Conservation (phyloP, 2,113 vertebrate genomes). For the Siphamia tubifer region DNA sequence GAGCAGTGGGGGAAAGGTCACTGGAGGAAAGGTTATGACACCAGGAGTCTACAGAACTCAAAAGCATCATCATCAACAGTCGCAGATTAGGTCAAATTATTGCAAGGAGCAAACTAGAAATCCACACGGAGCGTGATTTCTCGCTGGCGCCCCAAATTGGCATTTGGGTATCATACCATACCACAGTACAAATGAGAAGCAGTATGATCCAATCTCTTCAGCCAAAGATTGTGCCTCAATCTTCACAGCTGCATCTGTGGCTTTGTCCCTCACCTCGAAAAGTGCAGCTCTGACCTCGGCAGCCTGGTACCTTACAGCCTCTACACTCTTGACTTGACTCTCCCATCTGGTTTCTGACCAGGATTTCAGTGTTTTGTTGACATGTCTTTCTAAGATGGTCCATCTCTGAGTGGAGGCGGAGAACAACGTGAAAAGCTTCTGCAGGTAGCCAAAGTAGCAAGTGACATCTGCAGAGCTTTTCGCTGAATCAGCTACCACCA, state of each 20-base stretch:
- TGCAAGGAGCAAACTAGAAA: too few species aligned
- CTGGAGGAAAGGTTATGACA: too few species aligned
- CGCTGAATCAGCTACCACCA: constrained; percentile 18
- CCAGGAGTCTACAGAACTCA: too few species aligned
- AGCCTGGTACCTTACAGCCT: neutral
- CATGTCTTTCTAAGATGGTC: neutral
- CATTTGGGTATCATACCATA: too few species aligned
- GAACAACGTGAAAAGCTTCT: neutral
- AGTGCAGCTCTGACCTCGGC: neutral
- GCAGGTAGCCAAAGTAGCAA: constrained; percentile 5
- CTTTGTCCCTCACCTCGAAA: neutral
- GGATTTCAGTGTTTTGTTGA: constrained; percentile 20
- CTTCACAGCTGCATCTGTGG: neutral
- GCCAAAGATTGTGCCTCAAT: neutral
- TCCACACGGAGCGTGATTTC: too few species aligned
- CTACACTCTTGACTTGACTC: constrained; percentile 7
- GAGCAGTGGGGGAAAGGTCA: too few species aligned
- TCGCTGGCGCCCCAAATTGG: too few species aligned
- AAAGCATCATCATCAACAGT: too few species aligned
- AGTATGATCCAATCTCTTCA: constrained; percentile 2
- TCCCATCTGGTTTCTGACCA: constrained; percentile 26
- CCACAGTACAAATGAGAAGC: constrained; percentile 9
- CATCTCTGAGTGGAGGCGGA: neutral
- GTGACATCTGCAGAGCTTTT: constrained; percentile 17
- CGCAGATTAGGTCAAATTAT: too few species aligned